Evolutionary conservation across 1,140 invertebrate species (phyloP).

Genomic region (Pectinophora gossypiella): DNA sequence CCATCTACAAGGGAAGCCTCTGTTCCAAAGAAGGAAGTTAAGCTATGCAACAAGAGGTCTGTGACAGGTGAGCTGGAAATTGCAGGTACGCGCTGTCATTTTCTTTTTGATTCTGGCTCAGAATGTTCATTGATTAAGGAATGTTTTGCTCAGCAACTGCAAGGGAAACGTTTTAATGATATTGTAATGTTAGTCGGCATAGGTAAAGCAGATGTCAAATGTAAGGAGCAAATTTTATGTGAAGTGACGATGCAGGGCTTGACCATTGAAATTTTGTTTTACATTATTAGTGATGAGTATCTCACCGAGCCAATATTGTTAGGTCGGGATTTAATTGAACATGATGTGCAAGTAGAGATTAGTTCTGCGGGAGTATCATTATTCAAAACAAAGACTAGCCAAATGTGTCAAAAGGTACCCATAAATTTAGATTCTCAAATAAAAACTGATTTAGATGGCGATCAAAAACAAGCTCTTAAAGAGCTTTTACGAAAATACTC

Average conservation of each 20-base stretch:
- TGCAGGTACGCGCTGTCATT: background rate
- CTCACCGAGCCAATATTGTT: background rate
- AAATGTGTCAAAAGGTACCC: background rate
- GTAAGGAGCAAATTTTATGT: background rate
- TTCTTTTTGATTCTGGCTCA: background rate
- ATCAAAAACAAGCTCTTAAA: background rate
- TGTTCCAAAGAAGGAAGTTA: background rate
- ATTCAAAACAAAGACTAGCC: background rate
- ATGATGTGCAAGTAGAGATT: background rate
- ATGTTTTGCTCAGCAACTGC: background rate
- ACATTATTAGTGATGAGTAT: background rate
- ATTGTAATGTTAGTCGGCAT: background rate
- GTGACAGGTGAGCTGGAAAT: background rate
- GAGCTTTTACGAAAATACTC: background rate
- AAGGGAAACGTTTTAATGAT: background rate
- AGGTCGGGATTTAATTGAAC: background rate
- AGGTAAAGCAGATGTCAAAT: background rate
- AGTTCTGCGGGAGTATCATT: background rate
- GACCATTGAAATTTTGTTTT: background rate
- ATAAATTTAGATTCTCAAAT: background rate
- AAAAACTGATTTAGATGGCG: background rate
- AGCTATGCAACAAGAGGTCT: background rate
- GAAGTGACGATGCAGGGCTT: background rate
- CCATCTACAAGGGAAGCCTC: background rate
- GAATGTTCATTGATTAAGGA: background rate